A percentile compares a stretch with the other conserved stretches of the same genome.
These are phyloP conservation scores for Heliocidaris tuberculata DNA, from an alignment of 35 echinoderm and acorn worm species.

Conservation along the genomic window DNA sequence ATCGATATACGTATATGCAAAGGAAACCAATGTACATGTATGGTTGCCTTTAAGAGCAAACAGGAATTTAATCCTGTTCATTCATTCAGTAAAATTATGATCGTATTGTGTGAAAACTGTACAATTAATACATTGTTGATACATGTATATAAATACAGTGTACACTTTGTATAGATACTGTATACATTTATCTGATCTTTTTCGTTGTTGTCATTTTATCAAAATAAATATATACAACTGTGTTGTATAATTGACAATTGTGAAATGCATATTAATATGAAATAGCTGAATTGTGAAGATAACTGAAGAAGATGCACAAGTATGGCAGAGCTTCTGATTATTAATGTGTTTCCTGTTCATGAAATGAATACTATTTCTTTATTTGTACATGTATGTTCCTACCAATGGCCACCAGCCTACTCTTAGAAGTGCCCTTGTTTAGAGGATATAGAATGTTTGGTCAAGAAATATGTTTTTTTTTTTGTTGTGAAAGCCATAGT, in stretches of 20 bases:
- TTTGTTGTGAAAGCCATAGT: not conserved
- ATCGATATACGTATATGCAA: not conserved
- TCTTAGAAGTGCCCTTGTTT: constrained; percentile 36
- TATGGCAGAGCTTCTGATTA: not conserved
- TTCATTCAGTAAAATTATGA: not conserved
- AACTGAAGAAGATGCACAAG: not conserved
- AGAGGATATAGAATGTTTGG: not conserved
- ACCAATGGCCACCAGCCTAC: not conserved
- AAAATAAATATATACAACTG: not conserved
- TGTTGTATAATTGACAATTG: not conserved
- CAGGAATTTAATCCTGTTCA: not conserved
- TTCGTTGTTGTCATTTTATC: not conserved
- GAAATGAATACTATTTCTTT: not conserved
- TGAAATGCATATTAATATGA: not conserved
- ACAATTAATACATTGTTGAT: constrained; percentile 16
- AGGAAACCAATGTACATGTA: constrained; percentile 11
- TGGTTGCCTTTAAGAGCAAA: constrained; percentile 2
- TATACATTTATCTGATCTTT: not conserved
- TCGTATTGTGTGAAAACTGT: not conserved
- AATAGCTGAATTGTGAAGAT: not conserved
- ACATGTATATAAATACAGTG: constrained; percentile 27
- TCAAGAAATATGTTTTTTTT: not conserved
- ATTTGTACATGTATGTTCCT: not conserved
- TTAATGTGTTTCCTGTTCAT: not conserved
- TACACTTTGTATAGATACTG: constrained; percentile 37